Evolutionary conservation across 2,888 invertebrate species (phyloP).

Genomic region (Scrobipalpa atriplicella): DNA sequence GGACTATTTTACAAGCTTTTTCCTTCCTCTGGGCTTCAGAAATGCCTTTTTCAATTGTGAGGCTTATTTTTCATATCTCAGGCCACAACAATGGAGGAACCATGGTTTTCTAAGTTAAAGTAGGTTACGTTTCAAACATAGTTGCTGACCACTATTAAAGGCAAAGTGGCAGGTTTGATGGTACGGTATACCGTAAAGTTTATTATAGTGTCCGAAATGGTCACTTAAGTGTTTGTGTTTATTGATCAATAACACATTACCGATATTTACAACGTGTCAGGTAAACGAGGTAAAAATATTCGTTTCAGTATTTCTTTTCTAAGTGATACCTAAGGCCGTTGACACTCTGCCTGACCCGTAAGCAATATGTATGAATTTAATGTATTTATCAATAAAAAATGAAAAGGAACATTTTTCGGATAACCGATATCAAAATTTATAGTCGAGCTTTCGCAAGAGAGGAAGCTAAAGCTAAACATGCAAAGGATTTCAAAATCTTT

Average conservation of each 20-base stretch:
- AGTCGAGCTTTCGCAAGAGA: not conserved
- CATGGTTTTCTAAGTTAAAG: not conserved
- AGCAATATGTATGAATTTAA: not conserved
- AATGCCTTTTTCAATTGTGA: not conserved
- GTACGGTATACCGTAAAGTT: slow-evolving; percentile 1
- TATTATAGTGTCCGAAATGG: not conserved
- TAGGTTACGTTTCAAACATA: not conserved
- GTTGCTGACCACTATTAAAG: slow-evolving; percentile 1
- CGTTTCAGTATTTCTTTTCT: not conserved
- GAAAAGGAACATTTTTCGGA: not conserved
- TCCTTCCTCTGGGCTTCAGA: not conserved
- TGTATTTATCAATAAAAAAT: not conserved
- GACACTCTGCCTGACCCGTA: no score
- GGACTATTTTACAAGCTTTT: slow-evolving; percentile 7
- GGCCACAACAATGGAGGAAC: not conserved
- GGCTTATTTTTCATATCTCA: not conserved
- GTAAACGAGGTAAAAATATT: not conserved
- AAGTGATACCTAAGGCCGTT: not conserved
- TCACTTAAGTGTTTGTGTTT: slow-evolving; percentile 2
- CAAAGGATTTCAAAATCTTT: slow-evolving; percentile 22
- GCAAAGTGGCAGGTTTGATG: slow-evolving; percentile 4
- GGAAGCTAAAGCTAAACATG: slow-evolving; percentile 10
- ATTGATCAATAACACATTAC: slow-evolving; percentile 1
- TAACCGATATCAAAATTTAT: not conserved
- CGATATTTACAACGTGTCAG: not conserved